Evolutionary conservation across 2,113 vertebrate genomes (phyloP).

Genomic region (Blennius ocellaris): DNA sequence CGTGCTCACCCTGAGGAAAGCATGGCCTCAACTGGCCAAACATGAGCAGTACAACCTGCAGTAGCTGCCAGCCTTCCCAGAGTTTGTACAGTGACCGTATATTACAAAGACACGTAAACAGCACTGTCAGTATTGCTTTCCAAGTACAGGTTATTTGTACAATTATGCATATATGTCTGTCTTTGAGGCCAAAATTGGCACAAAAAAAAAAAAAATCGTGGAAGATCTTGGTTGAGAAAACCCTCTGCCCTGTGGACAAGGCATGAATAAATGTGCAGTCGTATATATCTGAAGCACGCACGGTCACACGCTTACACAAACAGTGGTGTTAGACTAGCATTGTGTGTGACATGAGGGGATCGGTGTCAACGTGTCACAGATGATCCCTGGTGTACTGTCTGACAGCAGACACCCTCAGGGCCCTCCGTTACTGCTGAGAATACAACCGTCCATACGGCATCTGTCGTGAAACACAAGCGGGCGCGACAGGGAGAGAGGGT

Average conservation of each 20-base stretch:
- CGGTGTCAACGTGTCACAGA: slow-evolving; percentile 77
- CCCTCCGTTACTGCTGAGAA: slow-evolving; percentile 73
- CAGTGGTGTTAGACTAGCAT: slow-evolving; percentile 24
- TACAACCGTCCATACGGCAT: slow-evolving; percentile 79
- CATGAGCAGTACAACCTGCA: slow-evolving; percentile 77
- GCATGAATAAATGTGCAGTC: slow-evolving; percentile 30
- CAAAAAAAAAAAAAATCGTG: no score
- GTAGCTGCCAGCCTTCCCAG: neutral
- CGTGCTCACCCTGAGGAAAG: slow-evolving; percentile 82
- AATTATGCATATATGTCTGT: no score
- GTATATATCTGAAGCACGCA: slow-evolving; percentile 19
- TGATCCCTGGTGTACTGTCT: slow-evolving; percentile 82
- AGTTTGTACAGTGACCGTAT: neutral
- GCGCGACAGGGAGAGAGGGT: neutral
- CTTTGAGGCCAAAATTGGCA: no score
- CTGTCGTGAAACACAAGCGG: slow-evolving; percentile 74
- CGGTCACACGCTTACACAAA: slow-evolving; percentile 17
- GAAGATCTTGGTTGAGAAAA: no score
- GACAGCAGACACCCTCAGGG: slow-evolving; percentile 78
- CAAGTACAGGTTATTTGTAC: no score
- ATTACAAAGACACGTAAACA: neutral
- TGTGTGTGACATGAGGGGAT: slow-evolving; percentile 63
- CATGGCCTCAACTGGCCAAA: slow-evolving; percentile 87
- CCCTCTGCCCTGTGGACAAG: neutral
- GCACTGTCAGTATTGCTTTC: neutral